phyloP scores from a whole-genome alignment of 2,797 vertebrate genomes.

The Fringilla coelebs region DNA sequence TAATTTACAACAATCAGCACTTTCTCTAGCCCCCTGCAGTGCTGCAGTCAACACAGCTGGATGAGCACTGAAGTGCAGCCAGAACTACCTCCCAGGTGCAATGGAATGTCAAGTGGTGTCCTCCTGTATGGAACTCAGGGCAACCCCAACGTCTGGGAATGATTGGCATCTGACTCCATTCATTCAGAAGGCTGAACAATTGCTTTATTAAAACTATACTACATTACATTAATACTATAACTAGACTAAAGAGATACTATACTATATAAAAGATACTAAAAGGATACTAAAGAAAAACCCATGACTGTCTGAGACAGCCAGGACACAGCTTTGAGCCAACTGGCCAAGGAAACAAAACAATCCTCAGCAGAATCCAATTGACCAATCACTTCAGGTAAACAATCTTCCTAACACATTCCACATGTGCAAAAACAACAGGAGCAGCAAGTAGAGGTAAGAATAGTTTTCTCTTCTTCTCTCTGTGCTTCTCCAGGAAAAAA shows the following conservation, averaged over 20 bases:
- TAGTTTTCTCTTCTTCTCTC: neutral
- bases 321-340: neutral
- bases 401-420: neutral
- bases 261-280: neutral
- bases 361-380: neutral
- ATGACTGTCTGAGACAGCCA: neutral
- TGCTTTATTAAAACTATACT: neutral
- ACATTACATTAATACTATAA: neutral
- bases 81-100: neutral
- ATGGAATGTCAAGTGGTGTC: neutral
- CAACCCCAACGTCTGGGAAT: accelerated
- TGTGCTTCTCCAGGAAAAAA: neutral
- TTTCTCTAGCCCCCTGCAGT: neutral
- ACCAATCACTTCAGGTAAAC: neutral
- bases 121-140: neutral
- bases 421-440: neutral
- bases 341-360: neutral
- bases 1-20: neutral
- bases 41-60: neutral
- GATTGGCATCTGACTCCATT: neutral
- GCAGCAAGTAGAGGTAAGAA: neutral
- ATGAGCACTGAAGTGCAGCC: neutral
- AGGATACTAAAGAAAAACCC: neutral
- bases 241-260: neutral
- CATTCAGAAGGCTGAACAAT: neutral